A percentile compares a stretch with the other conserved stretches of the same genome.
Conservation (phyloP, 1,140 invertebrate genomes). For the Sitobion miscanthi region DNA sequence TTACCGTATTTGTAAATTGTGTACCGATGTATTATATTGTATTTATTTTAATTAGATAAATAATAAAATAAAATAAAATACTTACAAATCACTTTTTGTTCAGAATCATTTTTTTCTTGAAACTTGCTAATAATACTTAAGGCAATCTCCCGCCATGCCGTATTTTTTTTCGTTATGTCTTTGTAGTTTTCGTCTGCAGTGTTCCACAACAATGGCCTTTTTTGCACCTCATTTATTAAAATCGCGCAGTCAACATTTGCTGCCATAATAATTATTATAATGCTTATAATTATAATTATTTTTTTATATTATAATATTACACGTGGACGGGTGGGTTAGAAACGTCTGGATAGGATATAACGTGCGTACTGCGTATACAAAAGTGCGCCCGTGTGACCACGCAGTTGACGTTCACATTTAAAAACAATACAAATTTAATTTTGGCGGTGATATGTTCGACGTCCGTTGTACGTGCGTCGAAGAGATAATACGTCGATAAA, state of each 20-base stretch:
- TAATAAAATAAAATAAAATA: constrained; percentile 3
- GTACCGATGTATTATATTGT: background rate
- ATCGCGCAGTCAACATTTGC: constrained; percentile 5
- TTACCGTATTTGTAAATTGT: background rate
- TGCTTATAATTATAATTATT: background rate
- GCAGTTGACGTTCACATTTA: constrained; percentile 4
- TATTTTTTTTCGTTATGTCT: constrained; percentile 31
- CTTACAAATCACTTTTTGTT: constrained; percentile 30
- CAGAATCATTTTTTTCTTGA: constrained; percentile 19
- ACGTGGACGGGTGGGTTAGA: background rate
- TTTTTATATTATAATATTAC: background rate
- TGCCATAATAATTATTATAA: background rate
- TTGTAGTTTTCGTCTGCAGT: constrained; percentile 25
- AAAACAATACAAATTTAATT: constrained; percentile 40
- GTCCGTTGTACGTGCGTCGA: constrained; percentile 28
- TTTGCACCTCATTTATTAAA: constrained; percentile 26
- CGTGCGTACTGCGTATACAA: background rate
- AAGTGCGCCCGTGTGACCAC: constrained; percentile 19
- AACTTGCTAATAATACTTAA: constrained; percentile 23
- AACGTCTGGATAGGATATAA: constrained; percentile 8
- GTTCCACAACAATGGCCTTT: constrained; percentile 37
- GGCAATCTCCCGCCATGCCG: constrained; percentile 15
- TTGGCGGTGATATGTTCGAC: background rate
- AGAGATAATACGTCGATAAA: constrained; percentile 29
- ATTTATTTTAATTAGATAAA: background rate